Evolutionary conservation across 1,140 invertebrate genomes (phyloP), one percentile per base, ranked within the genome.

Genomic region (Hyles vespertilio): DNA sequence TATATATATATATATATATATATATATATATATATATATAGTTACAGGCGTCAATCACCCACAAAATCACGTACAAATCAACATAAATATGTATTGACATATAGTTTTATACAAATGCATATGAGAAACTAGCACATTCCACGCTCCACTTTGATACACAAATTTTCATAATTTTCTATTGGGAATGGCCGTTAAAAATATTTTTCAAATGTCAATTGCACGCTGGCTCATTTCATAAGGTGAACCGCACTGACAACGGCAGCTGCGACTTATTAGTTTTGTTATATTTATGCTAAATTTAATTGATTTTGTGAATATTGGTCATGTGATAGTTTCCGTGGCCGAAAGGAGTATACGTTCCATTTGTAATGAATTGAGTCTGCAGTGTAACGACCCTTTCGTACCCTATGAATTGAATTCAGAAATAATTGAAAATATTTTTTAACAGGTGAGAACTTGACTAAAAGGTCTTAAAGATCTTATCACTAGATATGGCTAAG

Each of bases 191-290:
- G 32, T 47, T 5, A 7, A 45, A 55, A 46, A 46, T 32, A 33
- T 45, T 33, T 55, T 34, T 55, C 43, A 33, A 55, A 46, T 32
- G 53, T 55, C 53, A 55, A 6, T 33, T 33, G 32, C 53, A 55
- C 9, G 22, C 53, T 5, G 32, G 43, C 36, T 46, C 33, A 11
- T 46, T 46, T 32, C 12, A 10, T 55, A 55, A 40, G 53, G 53
- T 55, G 44, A 55, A 7, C 33, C n/a, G 51, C 10, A 36, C 34
- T 36, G 34, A 40, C 8, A 32, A 5, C 22, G 11, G 32, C 44
- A 55, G 6, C 11, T 2, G 36, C 8, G 36, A 4, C 12, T 47
- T 47, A 11, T 47, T 47, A 22, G 6, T 47, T 47, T 10, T 47
- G 46, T n/a, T 11, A 22, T 47, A 11, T 47, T 22, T 47, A 2